A percentile compares a stretch with the other conserved stretches of the same genome.
Evolutionary conservation across 2,888 invertebrate genomes (phyloP).

Genomic region (Venustoraphidia nigricollis): DNA sequence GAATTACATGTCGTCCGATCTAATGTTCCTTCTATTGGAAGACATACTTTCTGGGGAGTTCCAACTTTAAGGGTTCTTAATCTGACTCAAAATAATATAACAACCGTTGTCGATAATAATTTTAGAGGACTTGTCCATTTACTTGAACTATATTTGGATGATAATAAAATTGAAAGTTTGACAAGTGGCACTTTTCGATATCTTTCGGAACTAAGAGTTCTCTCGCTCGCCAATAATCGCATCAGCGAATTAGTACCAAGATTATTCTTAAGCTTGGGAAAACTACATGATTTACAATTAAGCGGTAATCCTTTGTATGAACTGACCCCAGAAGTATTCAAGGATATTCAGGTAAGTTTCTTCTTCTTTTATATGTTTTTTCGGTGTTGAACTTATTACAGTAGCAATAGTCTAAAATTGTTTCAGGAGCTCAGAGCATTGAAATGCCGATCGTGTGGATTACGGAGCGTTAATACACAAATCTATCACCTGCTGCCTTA

Average conservation of each 20-base stretch:
- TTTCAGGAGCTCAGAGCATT: slow-evolving; percentile 53
- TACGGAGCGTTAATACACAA: slow-evolving; percentile 61
- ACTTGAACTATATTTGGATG: slow-evolving; percentile 51
- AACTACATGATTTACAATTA: slow-evolving; percentile 54
- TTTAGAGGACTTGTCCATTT: slow-evolving; percentile 64
- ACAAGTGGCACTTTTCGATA: slow-evolving; percentile 62
- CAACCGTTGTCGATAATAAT: slow-evolving; percentile 50
- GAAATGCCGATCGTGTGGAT: slow-evolving; percentile 54
- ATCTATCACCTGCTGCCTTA: slow-evolving; percentile 61
- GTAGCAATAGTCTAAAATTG: slow-evolving; percentile 8
- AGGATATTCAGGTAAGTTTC: slow-evolving; percentile 43
- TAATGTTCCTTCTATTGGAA: slow-evolving; percentile 59
- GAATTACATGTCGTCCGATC: slow-evolving; percentile 59
- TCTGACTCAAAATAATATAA: slow-evolving; percentile 58
- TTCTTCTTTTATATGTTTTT: slow-evolving; percentile 1
- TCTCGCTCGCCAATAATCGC: slow-evolving; percentile 50
- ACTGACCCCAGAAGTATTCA: slow-evolving; percentile 64
- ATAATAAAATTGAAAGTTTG: slow-evolving; percentile 58
- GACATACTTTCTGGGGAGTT: slow-evolving; percentile 69
- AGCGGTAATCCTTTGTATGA: slow-evolving; percentile 60
- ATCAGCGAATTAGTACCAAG: slow-evolving; percentile 53
- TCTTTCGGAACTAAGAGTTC: slow-evolving; percentile 48
- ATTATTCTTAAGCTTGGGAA: slow-evolving; percentile 57
- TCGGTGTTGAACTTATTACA: slow-evolving; percentile 1
- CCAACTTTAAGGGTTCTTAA: slow-evolving; percentile 40